Evolutionary conservation across 2,797 vertebrate genomes (phyloP), one percentile per base, ranked within the genome.

Genomic region (Cetoscarus ocellatus): DNA sequence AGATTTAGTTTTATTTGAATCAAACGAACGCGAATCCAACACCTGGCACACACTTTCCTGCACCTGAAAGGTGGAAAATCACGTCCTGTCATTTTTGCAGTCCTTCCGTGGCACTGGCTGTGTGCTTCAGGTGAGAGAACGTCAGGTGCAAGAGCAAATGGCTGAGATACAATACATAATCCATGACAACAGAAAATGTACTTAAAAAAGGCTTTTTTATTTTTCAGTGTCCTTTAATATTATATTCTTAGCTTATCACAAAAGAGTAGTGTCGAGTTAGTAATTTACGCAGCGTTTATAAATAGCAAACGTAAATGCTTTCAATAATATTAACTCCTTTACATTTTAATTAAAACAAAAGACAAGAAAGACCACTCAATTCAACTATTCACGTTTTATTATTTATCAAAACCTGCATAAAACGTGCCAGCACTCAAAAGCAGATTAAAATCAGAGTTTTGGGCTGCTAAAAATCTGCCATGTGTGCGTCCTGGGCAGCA

Each of bases 401-500:
- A 3, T 3, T 39, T 3, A 7, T 39, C 38, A 7, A 39, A 48
- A 57, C n/a, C 38, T 40, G 63, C 47, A 57, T 59, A 62, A 78
- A 77, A 80, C 19, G 44, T 74, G 47, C 70, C 48, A 76, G 49
- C 67, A 60, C 45, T 3, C 47, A 36, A 63, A 64, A 76, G 50
- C 47, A 58, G 61, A 74, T 19, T 57, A 82, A 36, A 12, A 19
- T 27, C 19, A 57, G 69, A 79, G 69, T 55, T 73, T 38, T 27
- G 27, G 34, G 73, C 57, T 76, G 72, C 74, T 70, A 82, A 67
- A 75, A 83, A 78, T 85, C 81, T 61, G 80, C 77, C 82, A 88
- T 87, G 69, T 88, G 83, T 67, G 88, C 73, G 75, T 85, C 83
- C 75, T 62, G 82, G 83, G 86, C 83, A 86, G 86, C 83, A 86